Evolutionary conservation across 2,113 vertebrate species (phyloP).

Genomic region (Urocitellus parryii): DNA sequence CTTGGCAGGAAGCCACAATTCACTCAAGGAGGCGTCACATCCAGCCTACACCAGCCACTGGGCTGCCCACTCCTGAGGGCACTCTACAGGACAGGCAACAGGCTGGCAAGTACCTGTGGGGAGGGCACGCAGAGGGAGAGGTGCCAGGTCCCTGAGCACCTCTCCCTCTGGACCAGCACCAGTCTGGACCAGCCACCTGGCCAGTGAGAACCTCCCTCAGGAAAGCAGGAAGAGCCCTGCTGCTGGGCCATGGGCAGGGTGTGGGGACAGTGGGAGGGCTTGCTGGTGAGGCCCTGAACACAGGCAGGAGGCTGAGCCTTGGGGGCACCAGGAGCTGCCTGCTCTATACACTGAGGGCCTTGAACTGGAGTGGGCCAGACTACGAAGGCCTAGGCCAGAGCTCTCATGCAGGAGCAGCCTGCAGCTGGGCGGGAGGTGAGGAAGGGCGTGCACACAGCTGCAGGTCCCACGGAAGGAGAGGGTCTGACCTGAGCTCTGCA

Average conservation of each 20-base stretch:
- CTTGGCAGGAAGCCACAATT: not conserved
- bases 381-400: not conserved
- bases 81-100: not conserved
- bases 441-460: accelerated
- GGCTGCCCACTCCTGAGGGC: no score
- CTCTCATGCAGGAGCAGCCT: not conserved
- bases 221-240: not conserved
- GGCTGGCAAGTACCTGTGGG: no score
- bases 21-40: accelerated
- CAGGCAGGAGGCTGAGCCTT: not conserved
- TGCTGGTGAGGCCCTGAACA: accelerated
- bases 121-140: no score
- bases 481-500: not conserved
- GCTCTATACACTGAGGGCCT: not conserved
- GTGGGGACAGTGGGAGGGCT: no score
- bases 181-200: not conserved
- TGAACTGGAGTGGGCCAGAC: not conserved
- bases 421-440: not conserved
- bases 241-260: not conserved
- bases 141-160: no score
- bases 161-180: no score
- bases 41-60: accelerated
- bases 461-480: not conserved
- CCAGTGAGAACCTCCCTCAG: not conserved
- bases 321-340: not conserved